Evolutionary conservation across 2,797 vertebrate genomes (phyloP), one percentile per base, ranked within the genome.

Genomic region (Notolepis coatsorum): DNA sequence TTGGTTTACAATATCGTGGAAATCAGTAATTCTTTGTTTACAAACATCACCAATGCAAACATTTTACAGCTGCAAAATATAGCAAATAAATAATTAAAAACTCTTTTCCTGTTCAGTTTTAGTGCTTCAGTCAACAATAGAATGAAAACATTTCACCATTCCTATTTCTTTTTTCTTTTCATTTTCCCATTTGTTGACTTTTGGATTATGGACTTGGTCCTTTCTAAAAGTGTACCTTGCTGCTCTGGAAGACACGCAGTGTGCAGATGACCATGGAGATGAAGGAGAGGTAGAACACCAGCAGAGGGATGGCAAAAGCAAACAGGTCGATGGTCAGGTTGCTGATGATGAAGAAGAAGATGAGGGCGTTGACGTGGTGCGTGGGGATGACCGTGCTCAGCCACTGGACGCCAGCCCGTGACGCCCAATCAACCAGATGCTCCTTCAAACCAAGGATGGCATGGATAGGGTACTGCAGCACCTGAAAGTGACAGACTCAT

Each of bases 331-430:
- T 87, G 5, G 97, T 99, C 70, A 99, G 92, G 80, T 96, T 99
- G 89, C 97, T 99, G 86, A 99, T 91, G 88, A 99, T 94, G 91
- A 99, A 99, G 91, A 99, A 99, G 90, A 99, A 97, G 75, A 98
- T 87, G 12, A 99, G 95, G 1, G 98, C 96, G 3, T 99, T 99
- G 89, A 99, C 94, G 50, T 99, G 98, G 30, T 99, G 97, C 0
- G 96, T 98, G 20, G 98, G 98, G 73, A 99, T 90, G 79, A 95
- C 84, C 7, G 95, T 96, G 85, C 96, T 98, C 51, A 99, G 89
- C 97, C 98, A 99, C 69, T 97, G 96, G 88, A 98, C 95, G 25
- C 97, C 98, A 0, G 96, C 97, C 57, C 96, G 94, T 1, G 97
- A 99, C 0, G 95, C 96, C 88, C 95, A 85, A 60, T 99, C 97